Evolutionary conservation across 1,140 invertebrate genomes (phyloP), one percentile per base, ranked within the genome.

Genomic region (Platorchestia sp.): DNA sequence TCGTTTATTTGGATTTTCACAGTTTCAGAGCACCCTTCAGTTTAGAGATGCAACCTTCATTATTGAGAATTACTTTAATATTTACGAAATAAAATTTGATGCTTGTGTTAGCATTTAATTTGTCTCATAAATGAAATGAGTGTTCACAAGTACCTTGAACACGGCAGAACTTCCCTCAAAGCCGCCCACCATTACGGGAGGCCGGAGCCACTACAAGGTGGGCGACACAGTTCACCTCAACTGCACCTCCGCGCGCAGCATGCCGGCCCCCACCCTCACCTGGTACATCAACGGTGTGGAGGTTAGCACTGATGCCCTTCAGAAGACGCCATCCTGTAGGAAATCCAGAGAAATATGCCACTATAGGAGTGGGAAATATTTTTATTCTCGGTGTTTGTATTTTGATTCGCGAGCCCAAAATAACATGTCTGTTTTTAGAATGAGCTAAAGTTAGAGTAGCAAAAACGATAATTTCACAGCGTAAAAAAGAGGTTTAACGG

Each of bases 261-360:
- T 98, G 97, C 98, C 98, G 0, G 98, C 98, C 0, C 98, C 98
- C 27, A 98, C 98, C 96, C 97, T 99, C 47, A 98, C 98, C 51
- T 99, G 98, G 98, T 98, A 98, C 97, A 98, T 99, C 97, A 99
- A 99, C 97, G 98, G 98, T 47, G 98, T 98, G 96, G 98, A 98
- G 96, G 98, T 93, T 40, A 45, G 45, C 5, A 40, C 45, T 14
- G 0, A 89, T 89, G 41, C 87, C 7, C 59, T 3, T 36, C 1
- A 75, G 36, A 75, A 75, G 3, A 36, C 1, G 10, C 1, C 36
- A 14, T 75, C 36, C 36, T 36, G 1, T 22, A 75, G 1, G 36
- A 19, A 75, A 10, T 75, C 14, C 3, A 10, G 27, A 36, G 36
- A 36, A 36, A 75, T 22, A 36, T 75, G 36, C 36, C 3, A 19